phyloP scores from a whole-genome alignment of 2,797 vertebrate genomes.

The Enteromius fasciolatus region DNA sequence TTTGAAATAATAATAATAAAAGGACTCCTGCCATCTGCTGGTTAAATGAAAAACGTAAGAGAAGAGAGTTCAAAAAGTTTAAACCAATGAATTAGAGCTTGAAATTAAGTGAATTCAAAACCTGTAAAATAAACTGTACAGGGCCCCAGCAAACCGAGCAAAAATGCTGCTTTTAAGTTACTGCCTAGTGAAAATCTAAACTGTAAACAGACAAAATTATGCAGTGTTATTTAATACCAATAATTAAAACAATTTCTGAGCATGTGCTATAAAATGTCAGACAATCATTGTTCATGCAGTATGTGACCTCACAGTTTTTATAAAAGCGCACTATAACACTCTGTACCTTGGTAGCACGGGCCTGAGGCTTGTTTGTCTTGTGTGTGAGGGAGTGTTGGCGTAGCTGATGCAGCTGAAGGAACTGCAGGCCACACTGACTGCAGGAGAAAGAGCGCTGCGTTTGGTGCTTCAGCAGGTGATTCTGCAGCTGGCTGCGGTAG shows the following conservation, averaged over 20 bases:
- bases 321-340: neutral
- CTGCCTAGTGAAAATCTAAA: neutral
- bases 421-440: conserved; percentile 96
- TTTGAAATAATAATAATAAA: neutral
- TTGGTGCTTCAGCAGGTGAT: conserved; percentile 96
- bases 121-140: neutral
- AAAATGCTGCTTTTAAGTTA: neutral
- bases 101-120: neutral
- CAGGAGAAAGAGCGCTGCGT: conserved; percentile 94
- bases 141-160: neutral
- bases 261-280: neutral
- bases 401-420: conserved; percentile 95
- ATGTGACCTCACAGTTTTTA: neutral
- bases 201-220: neutral
- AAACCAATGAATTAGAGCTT: neutral
- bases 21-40: neutral
- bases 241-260: neutral
- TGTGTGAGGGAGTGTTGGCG: conserved; percentile 96
- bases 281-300: neutral
- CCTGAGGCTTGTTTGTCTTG: conserved; percentile 80
- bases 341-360: conserved; percentile 50
- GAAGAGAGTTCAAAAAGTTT: neutral
- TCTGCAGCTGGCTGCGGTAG: conserved; percentile 97
- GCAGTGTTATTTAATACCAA: neutral
- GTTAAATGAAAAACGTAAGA: neutral